Base-by-base conservation (phyloP, 2,888 invertebrate species). In the Drosophila melanocephala region DNA sequence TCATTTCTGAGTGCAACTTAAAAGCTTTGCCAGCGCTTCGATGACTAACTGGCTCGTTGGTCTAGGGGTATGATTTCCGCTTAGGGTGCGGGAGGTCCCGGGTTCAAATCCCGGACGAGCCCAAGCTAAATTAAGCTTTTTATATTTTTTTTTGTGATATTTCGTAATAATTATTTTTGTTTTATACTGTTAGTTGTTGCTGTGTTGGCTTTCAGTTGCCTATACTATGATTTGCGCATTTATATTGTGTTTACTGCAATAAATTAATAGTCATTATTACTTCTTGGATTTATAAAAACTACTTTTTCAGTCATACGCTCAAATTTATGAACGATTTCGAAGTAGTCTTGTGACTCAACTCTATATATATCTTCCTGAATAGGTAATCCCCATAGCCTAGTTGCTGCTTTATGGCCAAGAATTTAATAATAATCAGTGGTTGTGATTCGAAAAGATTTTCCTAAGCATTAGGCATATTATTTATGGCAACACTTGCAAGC, bases 21-120 rank as follows among this genome's bases (percentile, higher is more conserved):
- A 71, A 30, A 72, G n/a, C 37, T 37, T 30, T 35, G 30, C 28
- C 56, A 44, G 33, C 26, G 14, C 2, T 0, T 0, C 0, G 6
- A 0, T 3, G 3, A 0, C 4, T 58, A 90, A 57, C 78, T 78
- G 92, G 92, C 92, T 93, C 93, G 93, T 93, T 93, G 93, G 93
- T 94, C 94, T 94, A 93, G 93, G 93, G 94, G 93, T 93, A 94
- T 94, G 94, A 94, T 94, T 94, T 93, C 93, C 94, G 94, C 94
- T 94, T 94, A 93, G 93, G 93, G 94, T 93, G 94, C 94, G 94
- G 93, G 93, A 93, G 93, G 93, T 93, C 94, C 93, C 93, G 93
- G 94, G 93, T 93, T 93, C 93, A 93, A 93, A 93, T 94, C 94
- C 94, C 93, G 93, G 93, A 93, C 93, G 93, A 93, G 93, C 93